phyloP scores from a whole-genome alignment of 1,140 invertebrate genomes.

The Pogonomyrmex californicus region DNA sequence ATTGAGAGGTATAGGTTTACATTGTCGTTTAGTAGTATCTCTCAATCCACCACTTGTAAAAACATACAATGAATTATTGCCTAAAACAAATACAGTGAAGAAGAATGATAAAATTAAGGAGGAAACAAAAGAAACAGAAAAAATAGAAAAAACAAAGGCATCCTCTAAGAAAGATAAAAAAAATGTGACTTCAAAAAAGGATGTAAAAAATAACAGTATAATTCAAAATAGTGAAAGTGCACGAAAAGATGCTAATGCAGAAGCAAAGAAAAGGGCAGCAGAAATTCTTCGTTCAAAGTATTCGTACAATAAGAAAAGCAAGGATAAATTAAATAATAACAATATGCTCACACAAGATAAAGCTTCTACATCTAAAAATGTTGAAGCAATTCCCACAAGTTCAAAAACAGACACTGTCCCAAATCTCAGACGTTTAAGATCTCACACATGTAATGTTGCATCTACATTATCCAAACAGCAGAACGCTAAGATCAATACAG shows the following conservation, averaged over 20 bases:
- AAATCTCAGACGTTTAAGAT: conserved; percentile 60
- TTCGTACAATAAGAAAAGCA: conserved; percentile 34
- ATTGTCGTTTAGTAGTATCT: conserved; percentile 92
- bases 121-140: conserved; percentile 76
- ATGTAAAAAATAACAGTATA: conserved; percentile 43
- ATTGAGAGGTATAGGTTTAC: conserved; percentile 92
- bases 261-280: conserved; percentile 78
- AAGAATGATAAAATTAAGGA: conserved; percentile 88
- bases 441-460: conserved; percentile 3
- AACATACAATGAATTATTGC: conserved; percentile 80
- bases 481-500: not conserved
- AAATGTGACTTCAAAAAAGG: conserved; percentile 63
- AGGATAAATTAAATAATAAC: conserved; percentile 31
- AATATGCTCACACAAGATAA: not conserved
- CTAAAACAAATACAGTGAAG: conserved; percentile 88
- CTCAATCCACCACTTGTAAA: conserved; percentile 86
- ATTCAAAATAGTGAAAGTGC: conserved; percentile 78
- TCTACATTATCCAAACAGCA: not conserved
- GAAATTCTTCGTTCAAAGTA: conserved; percentile 67
- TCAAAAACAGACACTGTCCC: not conserved
- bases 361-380: conserved; percentile 8
- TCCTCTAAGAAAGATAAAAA: conserved; percentile 68
- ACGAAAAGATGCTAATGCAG: conserved; percentile 73
- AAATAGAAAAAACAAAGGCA: conserved; percentile 81
- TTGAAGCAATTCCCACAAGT: conserved; percentile 7